Conservation (phyloP, 1,140 invertebrate genomes). For the Bombus vancouverensis region DNA sequence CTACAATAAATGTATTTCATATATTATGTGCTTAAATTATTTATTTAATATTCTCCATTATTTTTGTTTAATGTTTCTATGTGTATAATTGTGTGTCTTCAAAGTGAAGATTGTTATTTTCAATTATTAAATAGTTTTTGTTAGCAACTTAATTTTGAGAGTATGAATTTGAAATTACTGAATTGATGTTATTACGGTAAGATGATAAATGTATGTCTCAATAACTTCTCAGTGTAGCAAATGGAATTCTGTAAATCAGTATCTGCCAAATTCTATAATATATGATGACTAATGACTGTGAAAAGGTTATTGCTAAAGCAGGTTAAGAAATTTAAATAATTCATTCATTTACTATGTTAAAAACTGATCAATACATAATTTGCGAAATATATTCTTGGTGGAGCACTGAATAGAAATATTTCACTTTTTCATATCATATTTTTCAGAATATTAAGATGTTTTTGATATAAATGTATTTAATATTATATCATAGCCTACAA, state of each 20-base stretch:
- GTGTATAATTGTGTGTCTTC: neutral
- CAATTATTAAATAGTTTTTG: neutral
- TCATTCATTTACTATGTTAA: neutral
- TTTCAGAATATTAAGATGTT: neutral
- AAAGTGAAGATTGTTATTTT: conserved; percentile 17
- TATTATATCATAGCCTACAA: neutral
- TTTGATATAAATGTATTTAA: neutral
- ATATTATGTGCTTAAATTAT: neutral
- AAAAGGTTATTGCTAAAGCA: conserved; percentile 61
- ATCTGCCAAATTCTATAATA: conserved; percentile 3
- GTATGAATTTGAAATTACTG: neutral
- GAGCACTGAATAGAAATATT: neutral
- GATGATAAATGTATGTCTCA: neutral
- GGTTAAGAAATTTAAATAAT: conserved; percentile 49
- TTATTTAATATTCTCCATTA: neutral
- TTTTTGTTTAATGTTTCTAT: neutral
- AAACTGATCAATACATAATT: neutral
- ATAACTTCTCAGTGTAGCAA: neutral
- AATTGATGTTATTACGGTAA: neutral
- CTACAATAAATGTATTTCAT: conserved; percentile 33
- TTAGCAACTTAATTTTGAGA: neutral
- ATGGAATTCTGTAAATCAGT: neutral
- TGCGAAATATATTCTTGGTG: neutral
- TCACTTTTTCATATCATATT: neutral
- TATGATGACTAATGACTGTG: conserved; percentile 63